These are phyloP conservation scores for Alligator sinensis DNA, from an alignment of 2,113 vertebrate genomes.

Conservation along the genomic window DNA sequence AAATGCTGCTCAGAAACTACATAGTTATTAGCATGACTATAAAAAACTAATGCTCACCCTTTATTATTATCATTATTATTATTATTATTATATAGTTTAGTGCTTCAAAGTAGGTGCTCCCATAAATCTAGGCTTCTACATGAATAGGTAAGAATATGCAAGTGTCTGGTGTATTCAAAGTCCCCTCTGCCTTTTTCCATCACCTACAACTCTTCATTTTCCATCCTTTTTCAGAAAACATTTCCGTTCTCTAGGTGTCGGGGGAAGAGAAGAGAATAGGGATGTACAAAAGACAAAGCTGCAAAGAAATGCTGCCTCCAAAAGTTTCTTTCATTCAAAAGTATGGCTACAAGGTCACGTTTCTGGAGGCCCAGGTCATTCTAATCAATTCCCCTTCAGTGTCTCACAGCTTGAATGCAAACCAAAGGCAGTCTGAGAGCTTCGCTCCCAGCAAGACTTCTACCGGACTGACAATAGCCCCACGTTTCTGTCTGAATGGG, in stretches of 20 bases:
- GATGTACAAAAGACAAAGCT: background rate
- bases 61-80: no score
- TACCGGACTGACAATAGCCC: background rate
- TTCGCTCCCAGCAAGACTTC: background rate
- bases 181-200: background rate
- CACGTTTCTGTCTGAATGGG: background rate
- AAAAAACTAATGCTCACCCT: background rate
- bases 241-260: background rate
- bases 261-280: background rate
- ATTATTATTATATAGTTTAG: no score
- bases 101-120: background rate
- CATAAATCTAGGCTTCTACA: background rate
- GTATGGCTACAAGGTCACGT: background rate
- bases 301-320: background rate
- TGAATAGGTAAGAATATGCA: background rate
- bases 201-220: background rate
- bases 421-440: background rate
- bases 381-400: background rate
- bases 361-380: background rate
- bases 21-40: background rate
- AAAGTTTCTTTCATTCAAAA: background rate
- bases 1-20: background rate
- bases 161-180: background rate
- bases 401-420: background rate
- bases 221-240: background rate